Base-by-base conservation (phyloP, 1,140 invertebrate genomes). In the Glossosoma conforme region DNA sequence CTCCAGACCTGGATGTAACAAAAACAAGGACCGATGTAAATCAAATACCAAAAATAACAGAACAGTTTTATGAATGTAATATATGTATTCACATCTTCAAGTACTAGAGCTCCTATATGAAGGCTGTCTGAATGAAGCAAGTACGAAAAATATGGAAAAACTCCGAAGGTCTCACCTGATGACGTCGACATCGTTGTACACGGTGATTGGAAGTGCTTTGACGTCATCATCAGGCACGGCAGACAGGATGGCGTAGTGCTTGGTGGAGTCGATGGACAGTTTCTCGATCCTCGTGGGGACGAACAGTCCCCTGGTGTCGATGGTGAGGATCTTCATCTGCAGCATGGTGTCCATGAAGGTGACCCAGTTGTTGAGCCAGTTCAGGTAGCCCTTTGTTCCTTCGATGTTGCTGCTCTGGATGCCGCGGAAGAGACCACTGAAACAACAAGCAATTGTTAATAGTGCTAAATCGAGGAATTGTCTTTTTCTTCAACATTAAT, bases 291-390 rank as follows among this genome's bases (percentile, higher is more conserved):
- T 82, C 0, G 89, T 95, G 1, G 93, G 93, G 1, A 97, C 81
- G 60, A 84, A 83, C 0, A 97, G 76, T 14, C 81, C 77, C 51
- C 87, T 69, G 0, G 84, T 83, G 56, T 91, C 86, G n/a, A 79
- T 69, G 19, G 79, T 78, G 1, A 96, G 61, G 36, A 96, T 84
- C 54, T 86, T 81, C 53, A 95, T 81, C 65, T 97, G 94, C 13
- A 97, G 68, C 83, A 97, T 87, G 13, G 86, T 91, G 66, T 97
- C 94, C 77, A 97, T 82, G 66, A 94, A 97, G 0, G 91, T 80
- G 0, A 93, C 83, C 91, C 91, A 97, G 65, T 95, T 93, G 59
- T 85, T 84, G 44, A 66, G 61, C 82, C 85, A 66, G 47, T 69
- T 36, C 52, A 69, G 15, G 54, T 76, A 71, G 55, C 76, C 60